A percentile compares a stretch with the other conserved stretches of the same genome.
Evolutionary conservation across 2,888 invertebrate genomes (phyloP).

Genomic region (Sarcophaga caerulescens): DNA sequence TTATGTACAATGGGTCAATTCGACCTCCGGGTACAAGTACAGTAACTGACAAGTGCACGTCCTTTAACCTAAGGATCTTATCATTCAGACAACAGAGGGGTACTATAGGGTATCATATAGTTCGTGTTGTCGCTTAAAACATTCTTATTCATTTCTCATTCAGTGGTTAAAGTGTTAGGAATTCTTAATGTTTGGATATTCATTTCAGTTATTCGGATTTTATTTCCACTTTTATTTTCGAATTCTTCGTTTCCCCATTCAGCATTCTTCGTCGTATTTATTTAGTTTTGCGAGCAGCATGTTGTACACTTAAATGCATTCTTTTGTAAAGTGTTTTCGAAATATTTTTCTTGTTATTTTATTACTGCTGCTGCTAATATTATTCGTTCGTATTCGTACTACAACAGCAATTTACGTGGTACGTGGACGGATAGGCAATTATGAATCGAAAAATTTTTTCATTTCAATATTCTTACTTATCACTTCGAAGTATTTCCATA

Average conservation of each 20-base stretch:
- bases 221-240: not conserved
- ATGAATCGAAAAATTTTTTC: too few relatives aligned
- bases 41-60: too few relatives aligned
- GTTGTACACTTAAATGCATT: conserved; percentile 39
- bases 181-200: conserved; percentile 33
- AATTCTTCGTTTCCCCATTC: not conserved
- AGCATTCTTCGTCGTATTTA: conserved; percentile 7
- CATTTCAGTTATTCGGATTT: conserved; percentile 33
- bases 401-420: not conserved
- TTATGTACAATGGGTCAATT: too few relatives aligned
- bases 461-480: not conserved
- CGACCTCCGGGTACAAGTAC: too few relatives aligned
- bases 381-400: too few relatives aligned
- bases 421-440: too few relatives aligned
- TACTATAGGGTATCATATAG: too few relatives aligned
- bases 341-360: conserved; percentile 48
- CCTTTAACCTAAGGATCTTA: too few relatives aligned
- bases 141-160: too few relatives aligned
- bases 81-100: too few relatives aligned
- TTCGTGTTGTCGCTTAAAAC: too few relatives aligned
- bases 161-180: conserved; percentile 19
- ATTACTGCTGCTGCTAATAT: not conserved
- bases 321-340: conserved; percentile 49
- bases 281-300: not conserved
- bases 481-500: too few relatives aligned